Evolutionary conservation across 2,888 invertebrate species (phyloP).

Genomic region (Oxyteleia sp.): DNA sequence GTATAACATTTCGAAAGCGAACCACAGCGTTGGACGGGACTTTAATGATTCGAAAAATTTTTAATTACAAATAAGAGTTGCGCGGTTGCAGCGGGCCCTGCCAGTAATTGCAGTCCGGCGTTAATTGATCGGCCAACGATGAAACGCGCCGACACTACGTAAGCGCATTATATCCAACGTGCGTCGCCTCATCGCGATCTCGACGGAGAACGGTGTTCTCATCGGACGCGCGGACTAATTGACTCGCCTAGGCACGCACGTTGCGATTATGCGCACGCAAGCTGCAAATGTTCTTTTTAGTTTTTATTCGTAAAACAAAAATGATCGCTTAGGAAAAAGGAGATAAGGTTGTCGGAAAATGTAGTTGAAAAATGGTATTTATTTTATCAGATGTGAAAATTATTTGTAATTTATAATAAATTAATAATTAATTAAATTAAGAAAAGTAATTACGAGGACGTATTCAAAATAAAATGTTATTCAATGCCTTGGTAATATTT

Average conservation of each 20-base stretch:
- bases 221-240: slow-evolving; percentile 73
- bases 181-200: slow-evolving; percentile 71
- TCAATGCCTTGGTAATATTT: too few species aligned
- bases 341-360: background rate
- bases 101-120: slow-evolving; percentile 79
- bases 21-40: slow-evolving; percentile 31
- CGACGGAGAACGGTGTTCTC: slow-evolving; percentile 58
- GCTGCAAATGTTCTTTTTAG: slow-evolving; percentile 33
- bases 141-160: slow-evolving; percentile 75
- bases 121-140: slow-evolving; percentile 79
- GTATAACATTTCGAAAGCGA: slow-evolving; percentile 40
- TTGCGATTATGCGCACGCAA: slow-evolving; percentile 68
- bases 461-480: too few species aligned
- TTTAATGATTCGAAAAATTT: slow-evolving; percentile 67
- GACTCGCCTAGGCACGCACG: slow-evolving; percentile 71
- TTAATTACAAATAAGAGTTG: slow-evolving; percentile 72
- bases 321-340: slow-evolving; percentile 15
- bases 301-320: slow-evolving; percentile 47
- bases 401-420: background rate
- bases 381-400: background rate
- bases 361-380: background rate
- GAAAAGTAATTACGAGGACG: too few species aligned
- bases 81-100: slow-evolving; percentile 73
- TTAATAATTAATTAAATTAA: too few species aligned
- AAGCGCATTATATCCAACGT: slow-evolving; percentile 69